Base-by-base conservation (phyloP, 2,888 invertebrate species). In the Globia sparganii region DNA sequence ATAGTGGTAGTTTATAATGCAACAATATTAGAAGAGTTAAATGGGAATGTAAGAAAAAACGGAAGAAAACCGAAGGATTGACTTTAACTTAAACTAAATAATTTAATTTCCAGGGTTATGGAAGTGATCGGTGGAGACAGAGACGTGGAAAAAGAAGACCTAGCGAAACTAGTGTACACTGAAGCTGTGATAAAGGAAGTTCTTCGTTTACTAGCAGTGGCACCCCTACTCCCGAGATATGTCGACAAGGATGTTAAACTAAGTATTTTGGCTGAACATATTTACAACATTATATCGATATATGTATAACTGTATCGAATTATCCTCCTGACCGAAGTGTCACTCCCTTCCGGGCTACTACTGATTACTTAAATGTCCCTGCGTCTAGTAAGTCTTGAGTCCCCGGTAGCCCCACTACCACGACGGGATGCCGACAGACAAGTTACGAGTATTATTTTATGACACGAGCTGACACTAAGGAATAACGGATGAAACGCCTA, bases 151-250 rank as follows among this genome's bases (percentile, higher is more conserved):
- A 86, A 75, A 66, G 65, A 81, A 8, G 86, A 88, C 31, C 37
- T 87, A 25, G 21, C 73, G 0, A 78, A 81, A 72, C 37, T 88
- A 43, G 77, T 80, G 1, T 88, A 88, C 31, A 71, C 69, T 8
- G 85, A 85, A 31, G 85, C 85, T 25, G 80, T 87, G 0, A 78
- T 87, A 13, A 88, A 86, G 11, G 81, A 83, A 53, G 61, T 68
- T n/a, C 56, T 83, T 3, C 68, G 78, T 8, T 49, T 78, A 18
- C n/a, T 75, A 11, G 69, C 78, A n/a, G 62, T 75, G 11, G 69
- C 67, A 1, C 75, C 72, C 0, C 18, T 72, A 1, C 5, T 83
- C 0, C 62, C 62, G 0, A 71, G 81, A 81, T 73, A 73, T 40
- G 75, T 78, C 2, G 78, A 81, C n/a, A 75, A 61, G 40, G 81